Evolutionary conservation across 1,140 invertebrate species (phyloP), one percentile per base, ranked within the genome.

Genomic region (Helicoverpa zea): DNA sequence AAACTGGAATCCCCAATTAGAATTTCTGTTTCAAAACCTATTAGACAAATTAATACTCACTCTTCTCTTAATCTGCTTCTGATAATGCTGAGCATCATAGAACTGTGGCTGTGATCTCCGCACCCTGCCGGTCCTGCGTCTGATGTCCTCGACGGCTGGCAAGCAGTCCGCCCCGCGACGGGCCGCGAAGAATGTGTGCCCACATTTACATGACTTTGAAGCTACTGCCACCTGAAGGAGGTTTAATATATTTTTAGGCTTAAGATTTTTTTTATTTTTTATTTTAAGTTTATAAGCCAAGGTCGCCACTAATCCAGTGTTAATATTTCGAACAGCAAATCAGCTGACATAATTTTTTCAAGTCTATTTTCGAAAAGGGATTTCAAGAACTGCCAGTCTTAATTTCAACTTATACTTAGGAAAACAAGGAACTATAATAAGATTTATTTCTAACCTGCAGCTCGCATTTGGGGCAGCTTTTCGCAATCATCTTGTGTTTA

Each of bases 61-160:
- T 74, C 88, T 85, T 81, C 84, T 86, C 68, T 93, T 93, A 35
- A 86, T 84, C 73, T 91, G 87, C 35, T 94, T 94, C 77, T 95
- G 97, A 96, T 95, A 95, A 81, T 98, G 97, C 84, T 97, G 96
- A 10, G 97, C 96, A 95, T 98, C 97, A 84, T 98, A 98, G 94
- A 97, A 98, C 95, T 98, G 97, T 49, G 97, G 97, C 88, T 98
- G 97, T 78, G 97, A 97, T 73, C 97, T 92, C 86, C 97, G 96
- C 14, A 98, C 96, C 76, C 97, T 92, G 84, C 97, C 97, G 0
- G 97, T 98, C 79, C 97, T 94, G 58, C 97, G 87, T 58, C 96
- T 94, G 54, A 95, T 95, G 78, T 96, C 96, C 23, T 94, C 93
- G 0, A 81, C 86, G 0, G 85, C 88, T 0, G 92, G 90, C 7